phyloP scores from a whole-genome alignment of 2,888 invertebrate species.

The Dilophus febrilis region DNA sequence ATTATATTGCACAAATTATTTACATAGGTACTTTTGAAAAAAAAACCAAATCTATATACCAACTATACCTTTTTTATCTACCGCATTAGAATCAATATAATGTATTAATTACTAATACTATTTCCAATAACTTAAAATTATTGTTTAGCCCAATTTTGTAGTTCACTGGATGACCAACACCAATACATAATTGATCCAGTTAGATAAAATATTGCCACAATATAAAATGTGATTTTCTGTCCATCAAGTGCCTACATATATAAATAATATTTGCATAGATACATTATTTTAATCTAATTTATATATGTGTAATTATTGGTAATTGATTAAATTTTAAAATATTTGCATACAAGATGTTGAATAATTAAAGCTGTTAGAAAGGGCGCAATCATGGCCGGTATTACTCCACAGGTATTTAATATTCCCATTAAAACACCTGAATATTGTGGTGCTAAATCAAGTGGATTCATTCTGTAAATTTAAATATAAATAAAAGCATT shows the following conservation, averaged over 20 bases:
- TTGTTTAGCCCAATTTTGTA: conserved; percentile 65
- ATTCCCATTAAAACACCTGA: conserved; percentile 84
- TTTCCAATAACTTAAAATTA: no score
- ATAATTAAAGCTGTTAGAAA: conserved; percentile 62
- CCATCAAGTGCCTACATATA: conserved; percentile 39
- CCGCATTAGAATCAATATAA: no score
- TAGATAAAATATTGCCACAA: conserved; percentile 65
- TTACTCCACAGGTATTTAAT: conserved; percentile 76
- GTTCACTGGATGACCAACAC: conserved; percentile 59
- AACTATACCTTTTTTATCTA: no score
- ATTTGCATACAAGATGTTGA: no score
- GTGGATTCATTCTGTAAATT: conserved; percentile 50
- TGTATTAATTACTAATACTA: no score
- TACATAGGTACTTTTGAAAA: no score
- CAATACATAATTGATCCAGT: conserved; percentile 72
- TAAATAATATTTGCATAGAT: no score
- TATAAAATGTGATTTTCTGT: conserved; percentile 76
- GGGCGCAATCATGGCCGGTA: conserved; percentile 82
- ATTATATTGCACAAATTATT: no score
- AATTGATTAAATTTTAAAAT: conserved; percentile 52
- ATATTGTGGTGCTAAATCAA: conserved; percentile 82
- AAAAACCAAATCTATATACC: no score
- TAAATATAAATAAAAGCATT: no score
- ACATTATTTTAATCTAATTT: no score
- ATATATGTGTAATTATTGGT: conserved; percentile 26